Evolutionary conservation across 2,797 vertebrate genomes (phyloP).

Genomic region (Triplophysa bombifrons): DNA sequence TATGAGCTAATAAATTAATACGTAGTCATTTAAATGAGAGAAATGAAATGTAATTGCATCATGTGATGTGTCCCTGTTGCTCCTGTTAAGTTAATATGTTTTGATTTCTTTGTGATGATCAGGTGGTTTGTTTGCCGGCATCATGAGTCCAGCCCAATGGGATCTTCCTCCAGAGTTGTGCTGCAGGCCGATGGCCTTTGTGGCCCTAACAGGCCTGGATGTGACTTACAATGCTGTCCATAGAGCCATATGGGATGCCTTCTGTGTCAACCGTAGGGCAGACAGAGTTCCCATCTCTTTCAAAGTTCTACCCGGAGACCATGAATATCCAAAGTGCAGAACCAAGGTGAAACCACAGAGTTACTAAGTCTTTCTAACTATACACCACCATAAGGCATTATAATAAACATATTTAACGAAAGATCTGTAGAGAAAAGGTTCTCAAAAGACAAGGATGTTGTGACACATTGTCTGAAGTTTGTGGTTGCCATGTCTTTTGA

Average conservation of each 20-base stretch:
- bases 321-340: constrained; percentile 97
- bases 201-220: constrained; percentile 92
- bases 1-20: no score
- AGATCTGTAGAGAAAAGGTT: not conserved
- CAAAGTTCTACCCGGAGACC: constrained; percentile 95
- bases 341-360: constrained; percentile 83
- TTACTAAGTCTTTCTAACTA: not conserved
- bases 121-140: not conserved
- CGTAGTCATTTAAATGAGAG: no score
- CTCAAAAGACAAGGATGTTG: no score
- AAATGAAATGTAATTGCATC: no score
- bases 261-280: constrained; percentile 94
- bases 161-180: constrained; percentile 95
- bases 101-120: not conserved
- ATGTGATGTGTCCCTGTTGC: not conserved
- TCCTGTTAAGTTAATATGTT: not conserved
- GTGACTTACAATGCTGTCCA: constrained; percentile 95
- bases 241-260: constrained; percentile 96
- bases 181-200: constrained; percentile 98
- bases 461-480: not conserved
- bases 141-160: constrained; percentile 88
- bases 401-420: no score
- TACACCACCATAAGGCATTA: no score
- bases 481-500: not conserved
- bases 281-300: constrained; percentile 97